Evolutionary conservation across 2,888 invertebrate species (phyloP).

Genomic region (Ochropleura leucogaster): DNA sequence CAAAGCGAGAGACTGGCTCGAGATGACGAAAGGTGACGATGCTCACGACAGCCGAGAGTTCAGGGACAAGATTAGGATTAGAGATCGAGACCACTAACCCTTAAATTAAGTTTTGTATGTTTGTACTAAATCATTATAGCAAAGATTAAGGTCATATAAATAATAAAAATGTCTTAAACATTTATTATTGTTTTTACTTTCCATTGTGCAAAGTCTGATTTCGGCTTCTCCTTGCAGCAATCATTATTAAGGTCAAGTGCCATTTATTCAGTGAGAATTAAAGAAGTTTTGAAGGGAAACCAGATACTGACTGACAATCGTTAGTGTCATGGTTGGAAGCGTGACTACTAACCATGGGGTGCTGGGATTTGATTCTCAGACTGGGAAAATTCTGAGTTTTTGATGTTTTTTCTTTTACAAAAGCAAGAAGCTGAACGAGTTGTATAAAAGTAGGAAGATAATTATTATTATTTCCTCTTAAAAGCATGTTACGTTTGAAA

Average conservation of each 20-base stretch:
- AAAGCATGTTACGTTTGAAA: background rate
- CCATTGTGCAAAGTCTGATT: conserved; percentile 22
- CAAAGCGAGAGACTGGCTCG: conserved; percentile 82
- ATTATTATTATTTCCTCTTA: background rate
- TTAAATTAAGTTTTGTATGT: conserved; percentile 43
- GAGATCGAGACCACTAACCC: conserved; percentile 29
- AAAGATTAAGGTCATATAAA: conserved; percentile 3
- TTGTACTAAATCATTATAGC: conserved; percentile 22
- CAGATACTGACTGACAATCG: background rate
- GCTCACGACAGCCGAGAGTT: conserved; percentile 48
- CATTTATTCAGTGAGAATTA: background rate
- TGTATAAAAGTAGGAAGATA: background rate
- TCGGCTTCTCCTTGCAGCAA: background rate
- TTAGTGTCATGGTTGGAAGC: background rate
- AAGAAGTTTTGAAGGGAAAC: background rate
- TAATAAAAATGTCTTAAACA: conserved; percentile 12
- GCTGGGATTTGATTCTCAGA: background rate
- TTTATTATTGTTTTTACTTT: conserved; percentile 2
- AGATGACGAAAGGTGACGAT: conserved; percentile 65
- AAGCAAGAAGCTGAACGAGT: background rate
- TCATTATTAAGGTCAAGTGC: background rate
- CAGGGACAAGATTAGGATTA: conserved; percentile 34
- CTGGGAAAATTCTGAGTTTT: background rate
- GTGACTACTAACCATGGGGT: background rate
- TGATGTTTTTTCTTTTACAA: background rate